Evolutionary conservation across 2,888 invertebrate genomes (phyloP), one percentile per base, ranked within the genome.

Genomic region (Amphipyra tragopoginis): DNA sequence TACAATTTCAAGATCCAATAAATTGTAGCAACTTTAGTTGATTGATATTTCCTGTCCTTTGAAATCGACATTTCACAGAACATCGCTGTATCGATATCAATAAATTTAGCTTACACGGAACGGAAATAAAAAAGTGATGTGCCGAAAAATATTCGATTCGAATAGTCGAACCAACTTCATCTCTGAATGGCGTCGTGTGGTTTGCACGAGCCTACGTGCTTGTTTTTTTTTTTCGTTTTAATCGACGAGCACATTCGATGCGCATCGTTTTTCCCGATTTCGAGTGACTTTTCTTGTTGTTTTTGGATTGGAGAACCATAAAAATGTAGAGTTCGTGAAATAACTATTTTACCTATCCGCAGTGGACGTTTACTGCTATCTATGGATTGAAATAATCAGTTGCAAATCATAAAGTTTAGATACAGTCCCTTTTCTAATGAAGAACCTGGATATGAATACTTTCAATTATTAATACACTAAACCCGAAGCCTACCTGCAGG

Each of bases 221-320:
- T n/a, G n/a, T n/a, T 58, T 76, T 65, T 51, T 59, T 72, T 73
- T 56, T 58, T 21, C 50, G 55, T 59, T 73, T 73, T 77, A 77
- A 77, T 72, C 73, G 56, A 38, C 48, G 53, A 36, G 43, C 49
- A 56, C 50, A 51, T 65, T 55, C 43, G 57, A 58, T 42, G 15
- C 45, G 54, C 50, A 52, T 42, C 50, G 14, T 40, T 64, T 57
- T 13, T 54, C 43, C 39, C 55, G 36, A 45, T 53, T 51, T 15
- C 40, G 40, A 61, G 49, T 29, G 29, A 52, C 33, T 51, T 48
- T 62, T 70, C 49, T 56, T 36, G 44, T 70, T 56, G 26, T 9
- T 56, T 53, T 53, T 49, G 42, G 44, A 50, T 62, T 33, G 43
- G 14, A 45, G 29, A 38, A 49, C 4, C 42, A 29, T 26, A 36